Conservation (phyloP, 2,888 invertebrate genomes). For the Trichogramma dendrolimi region DNA sequence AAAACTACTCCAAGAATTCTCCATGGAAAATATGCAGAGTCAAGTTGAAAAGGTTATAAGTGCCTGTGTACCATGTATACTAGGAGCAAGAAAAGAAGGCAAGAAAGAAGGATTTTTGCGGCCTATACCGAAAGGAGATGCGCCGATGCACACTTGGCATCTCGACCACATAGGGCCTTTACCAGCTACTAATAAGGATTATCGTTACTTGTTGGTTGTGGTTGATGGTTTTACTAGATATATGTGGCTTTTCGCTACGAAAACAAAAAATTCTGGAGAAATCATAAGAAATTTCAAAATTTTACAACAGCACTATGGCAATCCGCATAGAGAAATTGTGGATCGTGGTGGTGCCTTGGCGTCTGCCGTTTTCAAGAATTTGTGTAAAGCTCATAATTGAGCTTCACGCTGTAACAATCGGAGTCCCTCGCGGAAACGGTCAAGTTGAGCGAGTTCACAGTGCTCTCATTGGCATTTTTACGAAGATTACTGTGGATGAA, state of each 20-base stretch:
- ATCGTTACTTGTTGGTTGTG: neutral
- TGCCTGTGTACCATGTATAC: neutral
- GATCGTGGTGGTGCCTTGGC: too few relatives aligned
- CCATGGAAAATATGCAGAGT: too few relatives aligned
- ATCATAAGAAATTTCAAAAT: neutral
- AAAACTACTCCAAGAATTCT: too few relatives aligned
- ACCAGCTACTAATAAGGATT: neutral
- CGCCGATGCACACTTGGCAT: neutral
- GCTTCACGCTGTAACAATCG: too few relatives aligned
- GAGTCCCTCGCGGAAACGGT: neutral
- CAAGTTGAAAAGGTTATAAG: too few relatives aligned
- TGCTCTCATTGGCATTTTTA: neutral
- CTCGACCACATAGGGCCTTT: neutral
- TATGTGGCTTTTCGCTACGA: neutral
- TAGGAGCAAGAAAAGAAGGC: neutral
- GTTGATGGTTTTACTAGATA: neutral
- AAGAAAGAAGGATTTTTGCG: neutral
- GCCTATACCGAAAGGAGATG: neutral
- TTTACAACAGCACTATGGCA: neutral
- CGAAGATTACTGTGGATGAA: neutral
- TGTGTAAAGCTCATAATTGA: too few relatives aligned
- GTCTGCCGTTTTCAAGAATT: too few relatives aligned
- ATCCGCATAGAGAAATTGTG: neutral
- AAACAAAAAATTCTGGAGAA: neutral
- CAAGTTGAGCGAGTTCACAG: neutral